Conservation (phyloP, 2,113 vertebrate genomes). For the Sitta europaea region DNA sequence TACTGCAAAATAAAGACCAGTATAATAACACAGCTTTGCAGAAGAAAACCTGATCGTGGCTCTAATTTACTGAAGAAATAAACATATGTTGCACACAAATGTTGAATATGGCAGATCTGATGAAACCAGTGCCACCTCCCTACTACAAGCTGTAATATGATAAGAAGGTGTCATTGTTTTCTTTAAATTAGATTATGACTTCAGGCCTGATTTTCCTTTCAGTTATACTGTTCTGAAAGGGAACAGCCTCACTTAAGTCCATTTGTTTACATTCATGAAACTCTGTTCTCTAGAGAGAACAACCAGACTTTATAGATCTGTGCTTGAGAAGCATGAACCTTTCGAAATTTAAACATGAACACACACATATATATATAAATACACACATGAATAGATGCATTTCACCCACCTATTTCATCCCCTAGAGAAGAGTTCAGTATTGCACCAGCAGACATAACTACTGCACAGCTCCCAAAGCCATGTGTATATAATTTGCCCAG, state of each 20-base stretch:
- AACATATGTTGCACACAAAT: background rate
- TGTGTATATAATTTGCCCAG: slow-evolving; percentile 75
- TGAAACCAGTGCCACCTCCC: background rate
- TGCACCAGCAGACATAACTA: slow-evolving; percentile 94
- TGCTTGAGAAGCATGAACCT: background rate
- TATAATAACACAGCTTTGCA: background rate
- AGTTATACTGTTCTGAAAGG: background rate
- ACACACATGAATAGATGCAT: background rate
- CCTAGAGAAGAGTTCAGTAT: slow-evolving; percentile 93
- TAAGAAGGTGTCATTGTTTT: background rate
- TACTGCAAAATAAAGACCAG: background rate
- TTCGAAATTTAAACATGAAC: background rate
- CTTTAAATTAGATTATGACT: background rate
- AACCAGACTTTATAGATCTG: background rate
- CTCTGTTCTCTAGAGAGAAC: background rate
- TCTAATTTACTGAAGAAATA: background rate
- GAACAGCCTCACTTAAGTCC: background rate
- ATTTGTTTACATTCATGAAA: background rate
- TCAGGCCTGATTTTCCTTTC: background rate
- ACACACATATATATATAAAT: background rate
- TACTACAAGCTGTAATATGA: background rate
- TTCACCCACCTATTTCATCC: slow-evolving; percentile 88
- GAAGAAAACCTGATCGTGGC: background rate
- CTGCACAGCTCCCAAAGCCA: slow-evolving; percentile 85
- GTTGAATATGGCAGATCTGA: background rate